A percentile compares a stretch with the other conserved stretches of the same genome.
These are phyloP conservation scores for Procambarus clarkii DNA, from an alignment of 1,140 invertebrate species.

Conservation along the genomic window DNA sequence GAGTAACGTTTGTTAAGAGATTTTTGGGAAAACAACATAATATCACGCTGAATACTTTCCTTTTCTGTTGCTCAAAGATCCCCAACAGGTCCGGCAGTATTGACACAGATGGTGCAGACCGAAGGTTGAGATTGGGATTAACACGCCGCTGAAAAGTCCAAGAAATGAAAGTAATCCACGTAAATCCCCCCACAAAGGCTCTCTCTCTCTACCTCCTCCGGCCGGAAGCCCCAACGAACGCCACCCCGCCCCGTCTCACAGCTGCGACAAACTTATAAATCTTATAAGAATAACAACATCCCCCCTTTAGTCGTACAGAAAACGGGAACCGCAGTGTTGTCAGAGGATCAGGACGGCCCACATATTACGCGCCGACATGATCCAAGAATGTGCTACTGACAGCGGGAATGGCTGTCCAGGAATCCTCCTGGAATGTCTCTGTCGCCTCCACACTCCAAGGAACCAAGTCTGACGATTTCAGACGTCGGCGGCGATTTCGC, in stretches of 20 bases:
- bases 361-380: constrained; percentile 42
- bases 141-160: constrained; percentile 11
- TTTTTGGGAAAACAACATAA: background rate
- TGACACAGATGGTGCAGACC: background rate
- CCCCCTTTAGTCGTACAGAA: constrained; percentile 47
- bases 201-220: background rate
- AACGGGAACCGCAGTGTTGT: constrained; percentile 65
- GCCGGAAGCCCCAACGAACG: constrained; percentile 13
- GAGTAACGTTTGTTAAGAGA: background rate
- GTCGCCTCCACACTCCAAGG: background rate
- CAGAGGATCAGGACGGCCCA: constrained; percentile 16
- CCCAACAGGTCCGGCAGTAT: background rate
- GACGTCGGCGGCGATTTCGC: background rate
- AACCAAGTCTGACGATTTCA: background rate
- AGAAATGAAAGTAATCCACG: constrained; percentile 40
- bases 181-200: constrained; percentile 13
- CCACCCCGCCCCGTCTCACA: background rate
- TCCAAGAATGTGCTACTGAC: constrained; percentile 39
- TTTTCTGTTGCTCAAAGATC: background rate
- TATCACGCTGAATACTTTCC: background rate
- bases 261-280: constrained; percentile 62
- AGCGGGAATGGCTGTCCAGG: constrained; percentile 54
- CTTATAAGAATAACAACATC: constrained; percentile 62
- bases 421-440: constrained; percentile 40
- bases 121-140: constrained; percentile 4